Base-by-base conservation (phyloP, 2,113 vertebrate genomes). In the Plecturocebus donacophilus region DNA sequence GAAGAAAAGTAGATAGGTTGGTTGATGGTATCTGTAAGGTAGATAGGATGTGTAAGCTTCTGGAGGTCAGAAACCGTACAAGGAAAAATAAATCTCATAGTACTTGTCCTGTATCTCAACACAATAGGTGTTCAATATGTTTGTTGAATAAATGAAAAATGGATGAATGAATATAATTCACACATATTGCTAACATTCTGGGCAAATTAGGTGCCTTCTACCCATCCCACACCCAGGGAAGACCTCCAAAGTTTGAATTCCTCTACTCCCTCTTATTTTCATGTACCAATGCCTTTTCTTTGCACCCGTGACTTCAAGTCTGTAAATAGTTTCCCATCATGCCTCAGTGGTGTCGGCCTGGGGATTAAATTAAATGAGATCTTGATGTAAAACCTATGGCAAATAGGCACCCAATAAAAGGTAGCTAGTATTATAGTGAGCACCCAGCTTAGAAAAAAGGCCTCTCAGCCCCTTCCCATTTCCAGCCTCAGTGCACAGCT, bases 141-240 rank as follows among this genome's bases (percentile, higher is more conserved):
- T 58, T 79, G 58, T 83, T 73, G 88, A 90, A 76, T 70, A 85
- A 96, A n/a, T 73, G 61, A 58, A 71, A 83, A 96, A 70, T 6
- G 45, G 81, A 32, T 75, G 58, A 91, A 30, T 86, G 38, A 20
- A 4, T 52, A 21, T 64, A 92, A 90, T 49, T 92, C 75, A 87
- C 47, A 42, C 58, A 86, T 71, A 58, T 42, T 82, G 27, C n/a
- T 93, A 81, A 93, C 35, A n/a, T 79, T 87, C 47, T 66, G 12
- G 70, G 76, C 19, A 89, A 54, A 42, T 38, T 10, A 21, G 8
- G n/a, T 71, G 64, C 40, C 73, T 86, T 87, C 20, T 52, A 10
- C 6, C 16, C 14, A 5, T 14, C 1, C 16, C 40, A 2, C 12
- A 12, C 14, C 38, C 7, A 90, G 54, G 23, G 58, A 83, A 95